Percentiles rank a stretch among this genome's conserved stretches.
Conservation (phyloP, 2,888 invertebrate genomes). For the Thysanoteuthis rhombus region DNA sequence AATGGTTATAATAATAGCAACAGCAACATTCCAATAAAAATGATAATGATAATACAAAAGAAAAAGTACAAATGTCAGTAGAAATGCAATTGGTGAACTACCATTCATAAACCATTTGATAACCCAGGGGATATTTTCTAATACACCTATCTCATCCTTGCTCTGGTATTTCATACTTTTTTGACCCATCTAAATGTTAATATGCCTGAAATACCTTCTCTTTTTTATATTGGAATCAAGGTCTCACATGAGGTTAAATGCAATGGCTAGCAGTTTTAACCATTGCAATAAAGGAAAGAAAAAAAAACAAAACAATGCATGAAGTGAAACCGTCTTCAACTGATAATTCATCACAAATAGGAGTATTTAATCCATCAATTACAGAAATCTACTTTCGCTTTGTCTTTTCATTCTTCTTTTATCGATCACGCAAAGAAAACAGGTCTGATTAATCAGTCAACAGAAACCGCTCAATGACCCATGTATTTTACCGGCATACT, state of each 20-base stretch:
- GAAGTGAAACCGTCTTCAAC: background rate
- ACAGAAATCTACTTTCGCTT: background rate
- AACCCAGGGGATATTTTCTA: no score
- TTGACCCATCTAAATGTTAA: background rate
- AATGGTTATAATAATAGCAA: no score
- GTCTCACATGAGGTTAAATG: background rate
- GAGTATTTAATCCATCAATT: background rate
- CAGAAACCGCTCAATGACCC: no score
- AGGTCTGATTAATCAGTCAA: no score
- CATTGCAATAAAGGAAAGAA: background rate
- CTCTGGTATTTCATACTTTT: background rate
- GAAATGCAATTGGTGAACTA: no score
- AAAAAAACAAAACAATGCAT: background rate
- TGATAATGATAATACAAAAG: no score
- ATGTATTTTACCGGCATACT: no score
- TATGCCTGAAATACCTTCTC: background rate
- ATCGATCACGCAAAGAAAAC: background rate
- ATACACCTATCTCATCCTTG: no score
- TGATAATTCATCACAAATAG: background rate
- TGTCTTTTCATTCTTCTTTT: background rate
- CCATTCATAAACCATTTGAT: no score
- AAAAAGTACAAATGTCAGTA: no score
- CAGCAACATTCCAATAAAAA: no score
- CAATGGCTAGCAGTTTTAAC: background rate
- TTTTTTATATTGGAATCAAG: background rate